A percentile compares a stretch with the other conserved stretches of the same genome.
phyloP scores from a whole-genome alignment of 2,888 invertebrate species.

The Leptinotarsa peninsularis region DNA sequence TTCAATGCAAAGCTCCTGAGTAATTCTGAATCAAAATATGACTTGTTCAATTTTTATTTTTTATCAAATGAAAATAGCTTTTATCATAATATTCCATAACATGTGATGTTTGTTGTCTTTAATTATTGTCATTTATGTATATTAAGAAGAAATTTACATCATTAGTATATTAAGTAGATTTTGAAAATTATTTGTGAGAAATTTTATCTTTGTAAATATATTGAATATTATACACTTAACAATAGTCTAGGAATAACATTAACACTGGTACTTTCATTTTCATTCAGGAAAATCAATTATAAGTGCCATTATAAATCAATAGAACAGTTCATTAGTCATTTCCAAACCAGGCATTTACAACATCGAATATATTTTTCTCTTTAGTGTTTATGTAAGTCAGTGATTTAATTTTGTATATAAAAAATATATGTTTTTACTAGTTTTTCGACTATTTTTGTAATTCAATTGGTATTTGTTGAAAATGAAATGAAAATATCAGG shows the following conservation, averaged over 20 bases:
- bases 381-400: not conserved
- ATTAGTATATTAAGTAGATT: not conserved
- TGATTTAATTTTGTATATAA: conserved; percentile 6
- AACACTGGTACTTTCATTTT: not conserved
- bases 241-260: not conserved
- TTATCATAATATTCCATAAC: not conserved
- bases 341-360: not conserved
- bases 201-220: conserved; percentile 8
- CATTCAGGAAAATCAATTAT: not conserved
- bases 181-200: not conserved
- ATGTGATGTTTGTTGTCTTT: not conserved
- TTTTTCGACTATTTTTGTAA: not conserved
- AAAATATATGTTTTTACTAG: not conserved
- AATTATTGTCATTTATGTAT: not conserved
- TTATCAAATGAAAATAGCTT: not conserved
- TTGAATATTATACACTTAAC: not conserved
- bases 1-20: no score
- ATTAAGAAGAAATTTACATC: not conserved
- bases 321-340: not conserved
- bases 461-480: not conserved
- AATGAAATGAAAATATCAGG: no score
- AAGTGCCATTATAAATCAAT: conserved; percentile 4
- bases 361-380: not conserved
- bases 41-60: no score
- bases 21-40: no score